phyloP scores from a whole-genome alignment of 2,113 vertebrate species.

The Micronycteris hirsuta region DNA sequence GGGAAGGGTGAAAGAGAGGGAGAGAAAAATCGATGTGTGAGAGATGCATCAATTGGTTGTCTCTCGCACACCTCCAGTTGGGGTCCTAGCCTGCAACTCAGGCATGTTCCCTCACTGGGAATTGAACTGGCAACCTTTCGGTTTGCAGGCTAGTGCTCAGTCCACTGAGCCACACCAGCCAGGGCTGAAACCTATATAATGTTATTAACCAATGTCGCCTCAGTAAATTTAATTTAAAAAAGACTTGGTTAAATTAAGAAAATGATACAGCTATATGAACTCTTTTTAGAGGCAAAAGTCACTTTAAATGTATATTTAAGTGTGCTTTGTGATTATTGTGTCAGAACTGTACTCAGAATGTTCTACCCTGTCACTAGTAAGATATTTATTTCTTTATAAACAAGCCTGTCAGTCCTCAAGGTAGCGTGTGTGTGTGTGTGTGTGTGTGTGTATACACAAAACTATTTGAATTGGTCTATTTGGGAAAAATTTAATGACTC shows the following conservation, averaged over 20 bases:
- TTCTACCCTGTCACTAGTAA: not conserved
- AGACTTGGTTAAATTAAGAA: not conserved
- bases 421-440: no score
- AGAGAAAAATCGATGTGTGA: no score
- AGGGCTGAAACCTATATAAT: no score
- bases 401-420: not conserved
- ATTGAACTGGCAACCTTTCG: no score
- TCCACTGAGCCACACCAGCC: no score
- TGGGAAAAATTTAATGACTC: not conserved
- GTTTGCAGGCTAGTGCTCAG: no score
- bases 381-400: not conserved
- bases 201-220: no score
- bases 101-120: no score
- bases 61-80: no score
- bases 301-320: not conserved
- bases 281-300: not conserved
- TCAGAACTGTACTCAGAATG: not conserved
- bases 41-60: no score
- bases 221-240: not conserved
- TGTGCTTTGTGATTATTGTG: not conserved
- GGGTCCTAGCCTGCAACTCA: no score
- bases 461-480: not conserved
- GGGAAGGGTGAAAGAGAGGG: no score
- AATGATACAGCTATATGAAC: not conserved
- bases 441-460: not conserved